A percentile compares a stretch with the other conserved stretches of the same genome.
Evolutionary conservation across 1,140 invertebrate species (phyloP).

Genomic region (Lepidurus packardi): DNA sequence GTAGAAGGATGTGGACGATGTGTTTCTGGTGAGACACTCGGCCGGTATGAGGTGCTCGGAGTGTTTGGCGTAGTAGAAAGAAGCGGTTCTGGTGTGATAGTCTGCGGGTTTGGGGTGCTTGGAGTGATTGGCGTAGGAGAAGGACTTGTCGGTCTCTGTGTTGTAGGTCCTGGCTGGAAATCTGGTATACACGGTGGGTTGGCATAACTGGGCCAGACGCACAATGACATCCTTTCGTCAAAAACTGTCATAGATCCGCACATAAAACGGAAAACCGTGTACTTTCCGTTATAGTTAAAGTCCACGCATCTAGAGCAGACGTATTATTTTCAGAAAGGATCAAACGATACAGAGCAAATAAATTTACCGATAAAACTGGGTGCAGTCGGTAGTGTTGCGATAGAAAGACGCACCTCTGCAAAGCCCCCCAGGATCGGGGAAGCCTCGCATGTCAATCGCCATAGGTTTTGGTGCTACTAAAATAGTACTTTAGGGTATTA

Average conservation of each 20-base stretch:
- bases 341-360: no score
- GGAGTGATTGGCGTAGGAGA: no score
- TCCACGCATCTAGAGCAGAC: conserved; percentile 23
- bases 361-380: conserved; percentile 29
- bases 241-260: conserved; percentile 30
- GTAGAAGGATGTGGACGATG: no score
- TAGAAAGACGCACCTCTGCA: conserved; percentile 24
- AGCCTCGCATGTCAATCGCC: conserved; percentile 29
- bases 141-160: no score
- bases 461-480: background rate
- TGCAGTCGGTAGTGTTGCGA: conserved; percentile 27
- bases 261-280: conserved; percentile 30
- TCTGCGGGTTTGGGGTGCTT: no score
- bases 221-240: conserved; percentile 23
- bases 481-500: background rate
- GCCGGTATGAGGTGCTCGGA: no score
- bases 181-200: conserved; percentile 11
- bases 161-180: no score
- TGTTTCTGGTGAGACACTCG: no score
- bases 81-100: no score
- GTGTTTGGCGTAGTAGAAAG: no score
- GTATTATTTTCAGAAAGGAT: background rate
- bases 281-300: conserved; percentile 27
- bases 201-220: conserved; percentile 10
- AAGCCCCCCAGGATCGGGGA: conserved; percentile 5